Percentiles rank a stretch among this genome's conserved stretches.
phyloP scores from a whole-genome alignment of 2,113 vertebrate genomes.

The Ramphastos sulfuratus region DNA sequence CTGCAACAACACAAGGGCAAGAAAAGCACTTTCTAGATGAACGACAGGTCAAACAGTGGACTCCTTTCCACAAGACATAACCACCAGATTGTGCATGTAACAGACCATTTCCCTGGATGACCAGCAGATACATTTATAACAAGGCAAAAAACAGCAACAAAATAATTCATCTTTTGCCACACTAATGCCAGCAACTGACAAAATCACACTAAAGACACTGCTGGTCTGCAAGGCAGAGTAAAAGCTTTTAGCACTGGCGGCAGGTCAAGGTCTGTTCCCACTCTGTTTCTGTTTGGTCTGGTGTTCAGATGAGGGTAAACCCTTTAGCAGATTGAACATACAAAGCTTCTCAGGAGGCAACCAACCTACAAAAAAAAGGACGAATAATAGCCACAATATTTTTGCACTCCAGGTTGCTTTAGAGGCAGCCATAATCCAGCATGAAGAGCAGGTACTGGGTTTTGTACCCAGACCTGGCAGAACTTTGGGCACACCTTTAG shows the following conservation, averaged over 20 bases:
- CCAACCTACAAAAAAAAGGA: not conserved
- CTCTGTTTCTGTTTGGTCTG: not conserved
- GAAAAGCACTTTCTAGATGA: not conserved
- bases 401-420: not conserved
- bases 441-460: not conserved
- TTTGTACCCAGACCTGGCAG: constrained; percentile 11
- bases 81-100: accelerated
- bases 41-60: not conserved
- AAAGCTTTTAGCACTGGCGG: not conserved
- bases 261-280: not conserved
- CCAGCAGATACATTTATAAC: not conserved
- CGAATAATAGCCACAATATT: not conserved
- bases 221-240: not conserved
- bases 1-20: not conserved
- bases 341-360: not conserved
- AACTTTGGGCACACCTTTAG: constrained; percentile 8
- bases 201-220: not conserved
- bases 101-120: not conserved
- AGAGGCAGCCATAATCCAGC: not conserved
- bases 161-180: not conserved
- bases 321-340: not conserved
- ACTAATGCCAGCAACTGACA: not conserved
- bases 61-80: not conserved
- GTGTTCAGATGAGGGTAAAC: not conserved
- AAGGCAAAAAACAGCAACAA: not conserved